Base-by-base conservation (phyloP, 2,113 vertebrate genomes). In the Hemicordylus capensis region DNA sequence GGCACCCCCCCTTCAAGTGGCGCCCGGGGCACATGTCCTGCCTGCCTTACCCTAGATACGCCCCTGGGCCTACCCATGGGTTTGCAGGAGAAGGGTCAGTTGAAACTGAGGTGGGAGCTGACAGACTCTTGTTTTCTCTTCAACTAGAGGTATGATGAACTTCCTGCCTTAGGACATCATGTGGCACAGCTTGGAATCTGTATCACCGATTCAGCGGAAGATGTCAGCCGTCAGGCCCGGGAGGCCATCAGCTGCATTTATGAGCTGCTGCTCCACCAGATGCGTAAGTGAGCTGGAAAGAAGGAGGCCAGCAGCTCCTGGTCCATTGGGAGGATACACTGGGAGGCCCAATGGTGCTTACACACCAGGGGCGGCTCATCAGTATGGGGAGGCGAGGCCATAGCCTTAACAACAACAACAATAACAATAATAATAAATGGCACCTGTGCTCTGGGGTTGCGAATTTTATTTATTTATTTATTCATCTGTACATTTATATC, bases 121-220 rank as follows among this genome's bases (percentile, higher is more conserved):
- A 59, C 34, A 17, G 22, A 14, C 15, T n/a, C 20, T 84, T 84
- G 44, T 51, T 76, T 54, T 37, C 37, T 84, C 63, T 54, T 34
- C 24, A 37, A 39, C 22, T 66, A 84, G 82, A 84, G 66, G 37
- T 67, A 34, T 42, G 61, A 48, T 39, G 61, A 56, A 31, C 42
- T 76, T 26, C 61, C 82, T 67, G 73, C 46, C 10, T 84, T 84
- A 48, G 82, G 82, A 76, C 82, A 76, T 37, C 82, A 84, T 34
- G 61, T 67, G 28, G 82, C 82, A 26, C 73, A 84, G 74, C 64
- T 76, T 67, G 82, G 59, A 67, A 51, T 84, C 63, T 84, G 72
- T 24, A 76, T 84, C 73, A 76, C 82, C 6, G 82, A 84, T 76
- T 15, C 82, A 24, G 15, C 76, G 46, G 73, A 84, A 66, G 73